Evolutionary conservation across 2,113 vertebrate species (phyloP).

Genomic region (Grallaria varia): DNA sequence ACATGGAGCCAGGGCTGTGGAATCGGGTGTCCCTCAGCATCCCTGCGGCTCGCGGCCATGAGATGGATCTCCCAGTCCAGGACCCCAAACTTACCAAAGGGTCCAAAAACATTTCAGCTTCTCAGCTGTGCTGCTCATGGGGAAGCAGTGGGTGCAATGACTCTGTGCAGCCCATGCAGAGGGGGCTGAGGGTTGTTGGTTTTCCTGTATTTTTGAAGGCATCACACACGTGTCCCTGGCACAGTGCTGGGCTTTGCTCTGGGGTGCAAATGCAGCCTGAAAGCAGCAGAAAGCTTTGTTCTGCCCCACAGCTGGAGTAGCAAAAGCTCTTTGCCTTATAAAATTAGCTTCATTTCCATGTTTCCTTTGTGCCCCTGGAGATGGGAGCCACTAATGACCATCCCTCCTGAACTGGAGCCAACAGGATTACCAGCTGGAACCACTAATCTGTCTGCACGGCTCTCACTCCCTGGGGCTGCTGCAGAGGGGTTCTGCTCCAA

Average conservation of each 20-base stretch:
- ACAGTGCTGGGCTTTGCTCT: neutral
- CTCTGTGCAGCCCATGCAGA: neutral
- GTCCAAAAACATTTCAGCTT: neutral
- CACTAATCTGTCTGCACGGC: neutral
- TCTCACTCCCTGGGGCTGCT: neutral
- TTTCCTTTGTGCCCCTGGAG: neutral
- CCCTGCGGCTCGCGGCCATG: rapidly evolving
- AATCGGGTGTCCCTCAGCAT: no score
- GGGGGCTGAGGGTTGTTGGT: neutral
- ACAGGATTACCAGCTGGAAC: neutral
- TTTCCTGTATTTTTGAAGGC: neutral
- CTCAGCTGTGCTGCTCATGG: neutral
- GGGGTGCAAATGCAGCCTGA: neutral
- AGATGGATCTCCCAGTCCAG: neutral
- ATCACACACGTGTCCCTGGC: rapidly evolving
- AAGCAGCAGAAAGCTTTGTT: neutral
- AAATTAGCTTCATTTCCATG: neutral
- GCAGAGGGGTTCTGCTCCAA: neutral
- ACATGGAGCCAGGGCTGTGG: rapidly evolving
- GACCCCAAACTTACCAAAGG: neutral
- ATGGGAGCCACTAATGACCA: neutral
- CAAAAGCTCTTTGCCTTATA: neutral
- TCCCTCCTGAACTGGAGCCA: neutral
- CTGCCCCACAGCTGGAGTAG: neutral
- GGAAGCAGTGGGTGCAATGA: neutral